These are phyloP conservation scores for Triplophysa bombifrons DNA, from an alignment of 2,797 vertebrate genomes.

Conservation along the genomic window DNA sequence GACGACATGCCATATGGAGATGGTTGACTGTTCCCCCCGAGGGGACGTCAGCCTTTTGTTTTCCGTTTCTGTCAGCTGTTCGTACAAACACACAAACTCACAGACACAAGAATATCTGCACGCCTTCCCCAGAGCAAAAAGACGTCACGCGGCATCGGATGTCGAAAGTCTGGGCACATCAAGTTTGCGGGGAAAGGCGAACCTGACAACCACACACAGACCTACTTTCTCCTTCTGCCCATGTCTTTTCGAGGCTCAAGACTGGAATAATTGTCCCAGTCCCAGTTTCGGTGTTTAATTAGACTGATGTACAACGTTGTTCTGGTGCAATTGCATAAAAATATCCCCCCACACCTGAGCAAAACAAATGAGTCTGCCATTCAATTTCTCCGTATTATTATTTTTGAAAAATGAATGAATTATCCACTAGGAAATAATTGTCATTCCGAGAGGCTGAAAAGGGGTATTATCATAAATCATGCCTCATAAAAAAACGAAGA, in stretches of 20 bases:
- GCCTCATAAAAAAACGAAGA: slow-evolving; percentile 58
- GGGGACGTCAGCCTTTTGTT: slow-evolving; percentile 67
- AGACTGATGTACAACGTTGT: slow-evolving; percentile 58
- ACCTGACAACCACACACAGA: slow-evolving; percentile 60
- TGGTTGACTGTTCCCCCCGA: slow-evolving; percentile 72
- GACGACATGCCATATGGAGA: slow-evolving; percentile 79
- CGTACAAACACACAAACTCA: slow-evolving; percentile 61
- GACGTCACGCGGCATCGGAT: slow-evolving; percentile 57
- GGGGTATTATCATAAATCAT: slow-evolving; percentile 64
- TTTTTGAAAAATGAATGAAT: slow-evolving; percentile 78
- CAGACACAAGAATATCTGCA: slow-evolving; percentile 65
- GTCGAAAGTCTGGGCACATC: slow-evolving; percentile 58
- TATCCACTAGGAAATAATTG: slow-evolving; percentile 64
- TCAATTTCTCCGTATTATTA: slow-evolving; percentile 77
- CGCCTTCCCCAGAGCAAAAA: slow-evolving; percentile 60
- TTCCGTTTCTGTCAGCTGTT: slow-evolving; percentile 75
- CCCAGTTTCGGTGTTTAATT: slow-evolving; percentile 57
- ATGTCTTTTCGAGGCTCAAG: slow-evolving; percentile 47
- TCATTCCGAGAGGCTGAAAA: slow-evolving; percentile 62
- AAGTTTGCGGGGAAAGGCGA: slow-evolving; percentile 52
- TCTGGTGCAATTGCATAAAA: slow-evolving; percentile 61
- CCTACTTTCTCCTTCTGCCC: slow-evolving; percentile 50
- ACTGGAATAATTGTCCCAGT: slow-evolving; percentile 61
- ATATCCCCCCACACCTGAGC: slow-evolving; percentile 68
- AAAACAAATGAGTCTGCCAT: slow-evolving; percentile 73